phyloP scores from a whole-genome alignment of 2,797 vertebrate species.

The Champsocephalus esox region DNA sequence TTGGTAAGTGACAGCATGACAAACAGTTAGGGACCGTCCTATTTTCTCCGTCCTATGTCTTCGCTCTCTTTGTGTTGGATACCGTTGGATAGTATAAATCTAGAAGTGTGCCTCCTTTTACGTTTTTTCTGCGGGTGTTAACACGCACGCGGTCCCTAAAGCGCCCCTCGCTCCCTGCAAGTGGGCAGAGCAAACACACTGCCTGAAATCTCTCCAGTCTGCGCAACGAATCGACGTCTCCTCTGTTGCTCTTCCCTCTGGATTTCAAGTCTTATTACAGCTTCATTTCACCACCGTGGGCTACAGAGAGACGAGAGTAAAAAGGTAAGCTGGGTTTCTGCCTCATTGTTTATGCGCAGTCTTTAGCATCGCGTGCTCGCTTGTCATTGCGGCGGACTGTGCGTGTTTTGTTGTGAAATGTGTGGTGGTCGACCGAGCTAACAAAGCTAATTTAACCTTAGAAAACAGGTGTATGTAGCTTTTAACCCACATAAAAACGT shows the following conservation, averaged over 20 bases:
- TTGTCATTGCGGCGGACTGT: constrained; percentile 67
- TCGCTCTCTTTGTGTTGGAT: too few relatives aligned
- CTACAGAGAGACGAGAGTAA: accelerated
- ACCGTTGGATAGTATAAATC: too few relatives aligned
- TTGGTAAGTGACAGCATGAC: not conserved
- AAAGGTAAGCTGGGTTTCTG: constrained; percentile 47
- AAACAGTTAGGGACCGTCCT: constrained; percentile 49
- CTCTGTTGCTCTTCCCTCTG: not conserved
- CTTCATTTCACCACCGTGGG: not conserved
- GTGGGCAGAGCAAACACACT: constrained; percentile 54
- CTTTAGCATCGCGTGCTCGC: constrained; percentile 32
- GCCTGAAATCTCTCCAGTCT: constrained; percentile 20
- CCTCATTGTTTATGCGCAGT: constrained; percentile 44
- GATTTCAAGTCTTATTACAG: constrained; percentile 1
- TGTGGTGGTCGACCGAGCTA: constrained; percentile 40
- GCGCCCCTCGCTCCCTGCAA: not conserved
- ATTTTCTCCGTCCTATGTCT: too few relatives aligned
- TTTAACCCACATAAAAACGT: not conserved
- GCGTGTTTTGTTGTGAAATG: constrained; percentile 54
- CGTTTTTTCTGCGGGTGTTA: not conserved
- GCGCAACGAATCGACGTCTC: constrained; percentile 8
- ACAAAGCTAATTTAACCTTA: not conserved
- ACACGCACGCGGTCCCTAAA: constrained; percentile 47
- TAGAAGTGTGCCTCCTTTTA: too few relatives aligned
- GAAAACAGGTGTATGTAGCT: not conserved